Evolutionary conservation across 2,797 vertebrate genomes (phyloP).

Genomic region (Dicrostonyx torquatus): DNA sequence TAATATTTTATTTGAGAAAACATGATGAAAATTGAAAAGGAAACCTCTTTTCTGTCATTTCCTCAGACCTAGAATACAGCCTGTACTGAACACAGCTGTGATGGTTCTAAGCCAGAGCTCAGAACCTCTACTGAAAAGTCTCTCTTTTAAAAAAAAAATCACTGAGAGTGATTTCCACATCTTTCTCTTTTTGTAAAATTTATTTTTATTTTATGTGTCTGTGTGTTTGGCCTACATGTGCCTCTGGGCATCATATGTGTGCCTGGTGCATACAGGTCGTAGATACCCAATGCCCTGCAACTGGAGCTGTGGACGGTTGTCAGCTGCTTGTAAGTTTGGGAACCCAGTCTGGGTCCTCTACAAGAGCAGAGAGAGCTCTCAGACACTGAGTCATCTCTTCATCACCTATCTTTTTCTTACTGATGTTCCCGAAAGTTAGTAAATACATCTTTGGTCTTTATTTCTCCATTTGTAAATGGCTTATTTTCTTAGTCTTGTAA

Average conservation of each 20-base stretch:
- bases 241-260: background rate
- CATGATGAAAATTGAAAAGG: conserved; percentile 43
- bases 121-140: background rate
- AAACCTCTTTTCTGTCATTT: conserved; percentile 26
- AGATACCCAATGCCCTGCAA: too few relatives aligned
- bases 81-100: conserved; percentile 13
- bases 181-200: background rate
- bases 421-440: conserved; percentile 5
- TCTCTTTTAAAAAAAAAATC: background rate
- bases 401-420: background rate
- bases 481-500: conserved; percentile 64
- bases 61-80: background rate
- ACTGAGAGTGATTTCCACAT: background rate
- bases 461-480: conserved; percentile 21
- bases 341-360: background rate
- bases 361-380: background rate
- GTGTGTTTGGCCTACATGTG: background rate
- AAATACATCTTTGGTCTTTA: conserved; percentile 24
- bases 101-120: conserved; percentile 2
- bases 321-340: background rate
- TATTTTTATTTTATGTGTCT: background rate
- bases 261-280: background rate
- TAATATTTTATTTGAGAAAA: conserved; percentile 42
- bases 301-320: background rate
- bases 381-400: background rate